Evolutionary conservation across 2,888 invertebrate genomes (phyloP), one percentile per base, ranked within the genome.

Genomic region (Lathronympha strigana): DNA sequence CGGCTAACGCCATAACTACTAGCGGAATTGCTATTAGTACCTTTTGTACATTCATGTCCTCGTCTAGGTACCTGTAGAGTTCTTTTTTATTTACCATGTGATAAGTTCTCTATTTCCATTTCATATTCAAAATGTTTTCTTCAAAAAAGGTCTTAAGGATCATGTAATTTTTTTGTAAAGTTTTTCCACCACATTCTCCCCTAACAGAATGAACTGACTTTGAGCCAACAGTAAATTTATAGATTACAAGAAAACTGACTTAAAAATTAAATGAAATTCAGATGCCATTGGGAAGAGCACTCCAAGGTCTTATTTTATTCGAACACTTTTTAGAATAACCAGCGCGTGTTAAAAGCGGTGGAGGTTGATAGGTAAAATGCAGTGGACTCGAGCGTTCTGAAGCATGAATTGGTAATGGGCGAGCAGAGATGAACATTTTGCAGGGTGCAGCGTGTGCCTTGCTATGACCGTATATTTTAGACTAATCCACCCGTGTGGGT

Each of bases 321-420:
- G 45, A 43, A 33, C 40, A 49, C 28, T 54, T 64, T 55, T 40
- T 66, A 31, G 47, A 60, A 63, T 63, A 63, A 61, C 53, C 60
- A 74, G 70, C 62, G 67, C 69, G 68, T 72, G 71, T 69, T 68
- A 71, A 72, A 69, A 66, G 69, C 68, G 66, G 67, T 60, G 51
- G 68, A 53, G 73, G 69, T 71, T 80, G 80, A 83, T 81, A 81
- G 80, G 76, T 71, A 72, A 74, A 72, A 72, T 78, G 75, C 79
- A 78, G 71, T 70, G 72, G 71, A 72, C 72, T 70, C 70, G 72
- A 63, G 72, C 71, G 71, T 73, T 78, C 78, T 80, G 77, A 73
- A 73, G 71, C 77, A 86, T 87, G 86, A 84, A 87, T 88, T 81
- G 72, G 73, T 84, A 81, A 87, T 85, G 82, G 80, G 74, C 68